Base-by-base conservation (phyloP, 2,888 invertebrate species). In the Eupithecia centaureata region DNA sequence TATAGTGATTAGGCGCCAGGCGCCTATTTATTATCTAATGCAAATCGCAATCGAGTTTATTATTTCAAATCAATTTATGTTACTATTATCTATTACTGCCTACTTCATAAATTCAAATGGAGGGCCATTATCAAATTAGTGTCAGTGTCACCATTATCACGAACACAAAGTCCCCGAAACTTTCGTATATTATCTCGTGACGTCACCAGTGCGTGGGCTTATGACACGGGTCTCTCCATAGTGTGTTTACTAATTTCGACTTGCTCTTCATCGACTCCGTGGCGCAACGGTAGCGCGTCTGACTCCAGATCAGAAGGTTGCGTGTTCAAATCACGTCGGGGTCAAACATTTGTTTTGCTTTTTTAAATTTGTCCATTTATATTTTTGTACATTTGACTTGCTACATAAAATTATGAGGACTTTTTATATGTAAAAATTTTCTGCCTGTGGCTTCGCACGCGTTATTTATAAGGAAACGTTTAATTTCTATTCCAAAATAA, bases 281-380 rank as follows among this genome's bases (percentile, higher is more conserved):
- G 97, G 97, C 97, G 97, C 97, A 97, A 97, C 96, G 97, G 97
- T 97, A 97, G 97, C 97, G 97, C 97, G 97, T 97, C 97, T 97
- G 97, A 97, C 97, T 97, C 97, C 97, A 97, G 97, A 97, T 97
- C 97, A 97, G 97, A 97, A 97, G 97, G 97, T 97, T 97, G 97
- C 97, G 97, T 97, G 97, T 97, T 97, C 97, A 96, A 97, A 97
- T 97, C 97, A 97, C 97, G 96, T 97, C 97, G 97, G 97, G 97
- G 97, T 97, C 97, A 96, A 85, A 0, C 22, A 51, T 68, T 78
- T 75, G 57, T 70, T 79, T 77, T 78, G 27, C 5, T 56, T 56
- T 38, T 61, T 70, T 8, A 3, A 27, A 28, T 68, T 64, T 72
- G 75, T 68, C 25, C 10, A 25, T 8, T 30, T 56, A 15, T 13